These are phyloP conservation scores for Chloromyia formosa DNA, from an alignment of 2,888 invertebrate genomes.

Conservation along the genomic window DNA sequence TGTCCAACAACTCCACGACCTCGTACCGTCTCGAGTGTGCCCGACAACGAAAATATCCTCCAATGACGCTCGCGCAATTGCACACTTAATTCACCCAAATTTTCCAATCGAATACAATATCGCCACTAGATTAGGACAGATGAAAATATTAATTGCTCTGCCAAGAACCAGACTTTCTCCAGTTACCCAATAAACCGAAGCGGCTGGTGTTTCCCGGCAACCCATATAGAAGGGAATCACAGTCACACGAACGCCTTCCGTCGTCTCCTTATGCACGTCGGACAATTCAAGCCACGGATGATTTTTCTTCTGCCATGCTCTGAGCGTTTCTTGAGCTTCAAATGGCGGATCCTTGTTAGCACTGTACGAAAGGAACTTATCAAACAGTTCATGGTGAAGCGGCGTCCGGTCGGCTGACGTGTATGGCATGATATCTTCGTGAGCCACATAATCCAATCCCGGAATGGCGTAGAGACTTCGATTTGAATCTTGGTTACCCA, in stretches of 20 bases:
- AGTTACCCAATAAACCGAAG: slow-evolving; percentile 82
- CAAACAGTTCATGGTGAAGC: slow-evolving; percentile 94
- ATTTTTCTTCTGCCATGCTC: slow-evolving; percentile 97
- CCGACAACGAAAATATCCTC: slow-evolving; percentile 94
- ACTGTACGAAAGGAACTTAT: slow-evolving; percentile 88
- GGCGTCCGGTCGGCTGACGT: slow-evolving; percentile 87
- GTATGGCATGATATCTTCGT: slow-evolving; percentile 97
- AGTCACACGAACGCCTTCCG: slow-evolving; percentile 93
- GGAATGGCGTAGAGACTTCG: slow-evolving; percentile 95
- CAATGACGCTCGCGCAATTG: slow-evolving; percentile 97
- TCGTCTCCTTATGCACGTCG: slow-evolving; percentile 97
- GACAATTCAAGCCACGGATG: slow-evolving; percentile 96
- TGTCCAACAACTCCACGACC: slow-evolving; percentile 97
- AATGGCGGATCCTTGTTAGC: slow-evolving; percentile 86
- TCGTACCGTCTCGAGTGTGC: slow-evolving; percentile 92
- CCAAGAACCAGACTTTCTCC: no score
- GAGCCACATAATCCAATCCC: slow-evolving; percentile 97
- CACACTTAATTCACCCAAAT: slow-evolving; percentile 87
- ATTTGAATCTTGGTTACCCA: slow-evolving; percentile 95
- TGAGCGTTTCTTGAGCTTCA: slow-evolving; percentile 86
- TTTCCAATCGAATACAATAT: slow-evolving; percentile 96
- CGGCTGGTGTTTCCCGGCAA: slow-evolving; percentile 88
- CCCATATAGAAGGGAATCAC: slow-evolving; percentile 99
- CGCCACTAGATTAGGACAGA: slow-evolving; percentile 77
- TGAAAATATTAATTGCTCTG: no score